phyloP scores from a whole-genome alignment of 2,888 invertebrate genomes.

The Eupithecia dodoneata region DNA sequence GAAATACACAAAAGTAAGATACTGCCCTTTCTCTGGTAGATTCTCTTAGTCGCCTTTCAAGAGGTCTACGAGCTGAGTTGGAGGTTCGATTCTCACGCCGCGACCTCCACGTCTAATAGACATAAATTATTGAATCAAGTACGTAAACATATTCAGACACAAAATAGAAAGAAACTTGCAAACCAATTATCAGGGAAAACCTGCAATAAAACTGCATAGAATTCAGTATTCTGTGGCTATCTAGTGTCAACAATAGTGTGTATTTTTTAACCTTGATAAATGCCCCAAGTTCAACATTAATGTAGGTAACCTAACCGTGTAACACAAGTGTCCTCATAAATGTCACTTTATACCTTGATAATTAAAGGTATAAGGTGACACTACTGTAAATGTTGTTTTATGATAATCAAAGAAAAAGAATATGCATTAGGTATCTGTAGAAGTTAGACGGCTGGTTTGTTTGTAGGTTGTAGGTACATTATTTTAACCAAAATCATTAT shows the following conservation, averaged over 20 bases:
- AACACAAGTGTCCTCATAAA: no score
- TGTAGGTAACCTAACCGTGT: background rate
- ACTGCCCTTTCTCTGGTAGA: no score
- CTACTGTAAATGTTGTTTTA: background rate
- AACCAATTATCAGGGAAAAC: background rate
- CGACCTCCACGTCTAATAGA: no score
- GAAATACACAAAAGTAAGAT: no score
- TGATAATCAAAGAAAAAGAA: background rate
- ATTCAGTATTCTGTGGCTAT: background rate
- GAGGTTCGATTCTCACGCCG: no score
- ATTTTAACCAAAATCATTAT: background rate
- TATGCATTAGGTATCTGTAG: background rate
- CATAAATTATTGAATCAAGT: no score
- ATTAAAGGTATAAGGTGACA: background rate
- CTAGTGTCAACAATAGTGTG: background rate
- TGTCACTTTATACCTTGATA: no score
- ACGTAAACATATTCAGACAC: background rate
- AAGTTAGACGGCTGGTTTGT: background rate
- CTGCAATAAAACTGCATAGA: background rate
- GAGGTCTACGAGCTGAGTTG: no score
- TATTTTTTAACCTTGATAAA: slow-evolving; percentile 7
- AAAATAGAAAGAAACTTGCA: background rate
- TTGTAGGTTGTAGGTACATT: background rate
- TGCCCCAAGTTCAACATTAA: background rate
- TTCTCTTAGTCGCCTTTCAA: no score